A percentile compares a stretch with the other conserved stretches of the same genome.
Conservation (phyloP, 2,888 invertebrate species). For the Seira ritae region DNA sequence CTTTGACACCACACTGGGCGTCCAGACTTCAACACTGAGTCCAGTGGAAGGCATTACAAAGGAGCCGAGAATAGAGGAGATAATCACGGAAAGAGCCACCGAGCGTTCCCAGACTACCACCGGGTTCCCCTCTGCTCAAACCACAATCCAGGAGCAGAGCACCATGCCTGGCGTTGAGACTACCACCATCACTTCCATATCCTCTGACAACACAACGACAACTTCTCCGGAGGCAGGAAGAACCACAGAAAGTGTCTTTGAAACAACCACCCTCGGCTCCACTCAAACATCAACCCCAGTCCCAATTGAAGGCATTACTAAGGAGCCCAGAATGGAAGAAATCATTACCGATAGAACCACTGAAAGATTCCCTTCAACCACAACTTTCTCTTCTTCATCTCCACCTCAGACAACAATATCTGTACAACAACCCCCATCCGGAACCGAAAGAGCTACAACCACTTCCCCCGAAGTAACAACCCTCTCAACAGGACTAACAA, state of each 20-base stretch:
- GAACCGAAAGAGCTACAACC: slow-evolving; percentile 23
- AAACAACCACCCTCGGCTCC: slow-evolving; percentile 28
- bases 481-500: too few species aligned
- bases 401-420: too few species aligned
- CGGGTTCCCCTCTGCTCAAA: neutral
- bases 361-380: slow-evolving; percentile 28
- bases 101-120: neutral
- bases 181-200: neutral
- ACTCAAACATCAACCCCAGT: neutral
- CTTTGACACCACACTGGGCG: slow-evolving; percentile 37
- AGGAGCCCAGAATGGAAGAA: neutral
- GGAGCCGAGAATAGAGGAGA: neutral
- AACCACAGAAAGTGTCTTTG: slow-evolving; percentile 4
- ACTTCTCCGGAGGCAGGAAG: neutral
- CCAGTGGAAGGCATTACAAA: neutral
- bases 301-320: neutral
- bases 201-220: neutral
- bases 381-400: too few species aligned
- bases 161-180: neutral
- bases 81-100: neutral
- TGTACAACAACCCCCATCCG: neutral
- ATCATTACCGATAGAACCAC: slow-evolving; percentile 25
- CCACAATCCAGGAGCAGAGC: neutral
- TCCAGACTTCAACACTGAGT: slow-evolving; percentile 18
- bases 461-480: neutral